A percentile compares a stretch with the other conserved stretches of the same genome.
These are phyloP conservation scores for Falco peregrinus DNA, from an alignment of 2,797 vertebrate species.

Conservation along the genomic window DNA sequence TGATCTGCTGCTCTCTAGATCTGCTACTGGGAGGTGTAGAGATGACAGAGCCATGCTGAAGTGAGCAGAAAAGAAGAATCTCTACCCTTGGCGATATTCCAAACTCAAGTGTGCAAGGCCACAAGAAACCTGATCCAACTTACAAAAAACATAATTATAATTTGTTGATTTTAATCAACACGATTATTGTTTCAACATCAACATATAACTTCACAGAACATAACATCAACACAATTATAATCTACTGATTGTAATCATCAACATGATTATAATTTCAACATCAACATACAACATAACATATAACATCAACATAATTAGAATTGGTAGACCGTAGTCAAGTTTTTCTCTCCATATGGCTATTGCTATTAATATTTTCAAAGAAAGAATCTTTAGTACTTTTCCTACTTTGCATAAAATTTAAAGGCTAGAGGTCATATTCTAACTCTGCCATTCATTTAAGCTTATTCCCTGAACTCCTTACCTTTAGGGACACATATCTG, in stretches of 20 bases:
- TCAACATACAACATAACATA: not conserved
- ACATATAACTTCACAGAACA: not conserved
- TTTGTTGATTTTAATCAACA: not conserved
- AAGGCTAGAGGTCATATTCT: not conserved
- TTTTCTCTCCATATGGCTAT: not conserved
- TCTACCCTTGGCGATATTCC: not conserved
- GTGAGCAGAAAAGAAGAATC: not conserved
- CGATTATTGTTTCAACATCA: rapidly evolving
- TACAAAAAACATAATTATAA: not conserved
- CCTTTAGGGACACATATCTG: not conserved
- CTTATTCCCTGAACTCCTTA: not conserved
- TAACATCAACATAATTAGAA: not conserved
- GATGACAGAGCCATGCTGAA: not conserved
- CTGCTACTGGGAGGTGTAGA: not conserved
- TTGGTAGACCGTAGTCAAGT: not conserved
- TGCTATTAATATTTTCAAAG: not conserved
- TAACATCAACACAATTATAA: not conserved
- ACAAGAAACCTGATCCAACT: not conserved
- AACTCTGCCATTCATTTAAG: not conserved
- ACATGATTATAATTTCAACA: not conserved
- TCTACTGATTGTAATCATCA: not conserved
- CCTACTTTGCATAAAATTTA: not conserved
- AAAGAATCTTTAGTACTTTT: not conserved
- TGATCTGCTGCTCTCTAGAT: not conserved
- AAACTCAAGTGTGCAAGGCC: not conserved